phyloP scores from a whole-genome alignment of 2,113 vertebrate species.

The Ginglymostoma cirratum region DNA sequence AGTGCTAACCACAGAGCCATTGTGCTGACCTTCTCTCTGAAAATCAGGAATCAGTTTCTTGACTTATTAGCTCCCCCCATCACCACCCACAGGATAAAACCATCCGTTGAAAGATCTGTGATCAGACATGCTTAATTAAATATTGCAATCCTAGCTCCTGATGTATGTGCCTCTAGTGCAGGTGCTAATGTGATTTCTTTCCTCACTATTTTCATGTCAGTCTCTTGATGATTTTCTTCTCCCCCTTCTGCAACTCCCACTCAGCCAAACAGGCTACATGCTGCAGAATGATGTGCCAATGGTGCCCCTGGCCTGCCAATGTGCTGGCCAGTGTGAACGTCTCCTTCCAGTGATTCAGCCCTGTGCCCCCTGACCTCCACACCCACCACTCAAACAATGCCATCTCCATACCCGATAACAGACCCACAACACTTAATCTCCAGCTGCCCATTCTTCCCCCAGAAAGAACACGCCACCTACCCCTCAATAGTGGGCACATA shows the following conservation, averaged over 20 bases:
- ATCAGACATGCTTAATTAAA: too few species aligned
- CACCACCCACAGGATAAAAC: too few species aligned
- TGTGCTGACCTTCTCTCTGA: too few species aligned
- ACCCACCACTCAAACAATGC: background rate
- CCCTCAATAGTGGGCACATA: background rate
- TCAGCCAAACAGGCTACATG: background rate
- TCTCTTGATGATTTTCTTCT: background rate
- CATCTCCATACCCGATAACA: background rate
- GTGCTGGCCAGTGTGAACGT: background rate
- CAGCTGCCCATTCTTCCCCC: background rate
- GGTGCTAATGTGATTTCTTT: background rate
- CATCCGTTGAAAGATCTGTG: too few species aligned
- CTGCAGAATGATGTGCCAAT: background rate
- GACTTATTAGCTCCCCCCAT: too few species aligned
- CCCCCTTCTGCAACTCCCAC: background rate
- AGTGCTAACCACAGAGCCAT: too few species aligned
- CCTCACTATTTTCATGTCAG: background rate
- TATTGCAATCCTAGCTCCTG: background rate
- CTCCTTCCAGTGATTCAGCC: background rate
- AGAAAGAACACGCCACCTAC: background rate
- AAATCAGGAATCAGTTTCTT: too few species aligned
- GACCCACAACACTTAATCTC: background rate
- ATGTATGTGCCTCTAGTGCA: background rate
- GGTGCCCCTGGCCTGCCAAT: background rate
- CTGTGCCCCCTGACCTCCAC: background rate